phyloP scores from a whole-genome alignment of 2,797 vertebrate genomes.

The Adrianichthys oophorus region DNA sequence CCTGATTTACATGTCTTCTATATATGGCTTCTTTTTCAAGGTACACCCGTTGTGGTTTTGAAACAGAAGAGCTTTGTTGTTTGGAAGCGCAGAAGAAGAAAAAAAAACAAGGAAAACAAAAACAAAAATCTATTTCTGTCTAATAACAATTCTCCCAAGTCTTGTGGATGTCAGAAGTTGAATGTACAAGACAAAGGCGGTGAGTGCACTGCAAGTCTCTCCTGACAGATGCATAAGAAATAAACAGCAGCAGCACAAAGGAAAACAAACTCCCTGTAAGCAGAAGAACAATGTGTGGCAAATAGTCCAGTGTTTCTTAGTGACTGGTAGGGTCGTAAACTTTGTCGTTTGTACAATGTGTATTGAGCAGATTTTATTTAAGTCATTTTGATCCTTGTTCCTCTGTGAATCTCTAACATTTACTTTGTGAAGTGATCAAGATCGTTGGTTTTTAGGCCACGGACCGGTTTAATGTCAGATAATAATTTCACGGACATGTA shows the following conservation, averaged over 20 bases:
- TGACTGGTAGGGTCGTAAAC: conserved; percentile 48
- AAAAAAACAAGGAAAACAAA: conserved; percentile 55
- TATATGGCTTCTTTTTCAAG: conserved; percentile 75
- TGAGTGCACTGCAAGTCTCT: conserved; percentile 61
- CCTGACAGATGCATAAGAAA: conserved; percentile 72
- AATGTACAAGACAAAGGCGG: conserved; percentile 77
- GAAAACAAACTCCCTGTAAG: conserved; percentile 51
- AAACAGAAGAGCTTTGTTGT: conserved; percentile 74
- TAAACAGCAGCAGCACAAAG: conserved; percentile 65
- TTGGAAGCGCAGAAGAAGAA: conserved; percentile 37
- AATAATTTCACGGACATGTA: too few species aligned
- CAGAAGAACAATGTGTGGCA: conserved; percentile 58
- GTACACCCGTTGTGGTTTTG: conserved; percentile 71
- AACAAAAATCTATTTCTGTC: conserved; percentile 76
- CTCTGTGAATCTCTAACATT: conserved; percentile 14
- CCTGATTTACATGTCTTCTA: conserved; percentile 71
- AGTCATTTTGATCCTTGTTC: conserved; percentile 28
- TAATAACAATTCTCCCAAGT: conserved; percentile 74
- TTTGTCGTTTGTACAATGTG: conserved; percentile 41
- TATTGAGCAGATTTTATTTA: conserved; percentile 43
- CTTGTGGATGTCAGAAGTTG: conserved; percentile 72
- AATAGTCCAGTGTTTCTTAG: conserved; percentile 59
- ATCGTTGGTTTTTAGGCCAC: too few species aligned
- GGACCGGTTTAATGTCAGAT: too few species aligned
- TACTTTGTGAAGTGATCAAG: conserved; percentile 6